Evolutionary conservation across 2,797 vertebrate genomes (phyloP).

Genomic region (Galago senegalensis): DNA sequence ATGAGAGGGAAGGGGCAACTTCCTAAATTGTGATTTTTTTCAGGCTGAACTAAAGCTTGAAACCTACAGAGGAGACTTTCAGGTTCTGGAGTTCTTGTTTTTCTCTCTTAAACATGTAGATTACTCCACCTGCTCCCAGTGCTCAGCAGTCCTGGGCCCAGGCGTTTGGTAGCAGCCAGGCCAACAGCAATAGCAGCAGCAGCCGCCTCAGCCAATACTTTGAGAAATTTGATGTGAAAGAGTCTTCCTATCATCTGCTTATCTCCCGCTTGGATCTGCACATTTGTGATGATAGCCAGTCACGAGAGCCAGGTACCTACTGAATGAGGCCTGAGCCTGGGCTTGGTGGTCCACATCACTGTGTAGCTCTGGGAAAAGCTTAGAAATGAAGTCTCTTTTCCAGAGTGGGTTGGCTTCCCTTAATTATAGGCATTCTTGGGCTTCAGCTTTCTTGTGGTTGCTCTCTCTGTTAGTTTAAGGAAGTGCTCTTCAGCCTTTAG

Average conservation of each 20-base stretch:
- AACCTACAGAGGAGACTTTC: neutral
- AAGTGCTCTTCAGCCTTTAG: neutral
- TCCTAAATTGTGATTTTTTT: neutral
- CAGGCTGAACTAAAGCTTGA: conserved; percentile 11
- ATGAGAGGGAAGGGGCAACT: neutral
- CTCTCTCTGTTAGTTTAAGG: neutral
- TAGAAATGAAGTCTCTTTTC: neutral
- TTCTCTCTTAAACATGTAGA: conserved; percentile 87
- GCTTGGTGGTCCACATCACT: neutral
- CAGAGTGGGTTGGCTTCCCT: neutral
- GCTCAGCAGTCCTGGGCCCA: conserved; percentile 94
- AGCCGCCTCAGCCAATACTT: conserved; percentile 95
- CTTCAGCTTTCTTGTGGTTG: neutral
- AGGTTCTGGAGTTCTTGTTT: neutral
- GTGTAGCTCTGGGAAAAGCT: neutral
- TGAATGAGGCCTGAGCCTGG: neutral
- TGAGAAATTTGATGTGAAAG: conserved; percentile 96
- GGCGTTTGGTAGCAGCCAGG: conserved; percentile 86
- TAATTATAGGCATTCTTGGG: neutral
- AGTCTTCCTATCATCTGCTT: conserved; percentile 98
- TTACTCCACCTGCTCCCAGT: conserved; percentile 93
- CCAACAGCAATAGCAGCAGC: conserved; percentile 85
- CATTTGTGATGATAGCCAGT: conserved; percentile 96
- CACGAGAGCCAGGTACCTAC: conserved; percentile 93
- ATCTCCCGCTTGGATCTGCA: conserved; percentile 98